Percentiles rank a stretch among this genome's conserved stretches.
phyloP scores from a whole-genome alignment of 2,888 invertebrate genomes.

The Monochamus alternatus region DNA sequence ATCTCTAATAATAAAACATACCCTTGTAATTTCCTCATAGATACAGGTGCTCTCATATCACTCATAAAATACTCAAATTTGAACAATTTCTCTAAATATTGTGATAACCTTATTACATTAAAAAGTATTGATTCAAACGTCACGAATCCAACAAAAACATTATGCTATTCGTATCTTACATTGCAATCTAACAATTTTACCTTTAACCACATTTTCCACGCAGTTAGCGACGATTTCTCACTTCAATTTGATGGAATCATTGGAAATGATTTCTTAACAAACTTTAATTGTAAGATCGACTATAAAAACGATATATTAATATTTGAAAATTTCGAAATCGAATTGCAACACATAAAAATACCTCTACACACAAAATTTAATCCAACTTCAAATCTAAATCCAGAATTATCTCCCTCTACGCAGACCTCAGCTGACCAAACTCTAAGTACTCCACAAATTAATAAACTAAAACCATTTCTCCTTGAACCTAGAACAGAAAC shows the following conservation, averaged over 20 bases:
- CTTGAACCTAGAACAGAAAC: conserved; percentile 49
- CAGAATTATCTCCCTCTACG: background rate
- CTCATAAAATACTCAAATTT: conserved; percentile 2
- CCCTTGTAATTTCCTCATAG: conserved; percentile 8
- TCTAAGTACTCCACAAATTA: too few species aligned
- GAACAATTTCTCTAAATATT: background rate
- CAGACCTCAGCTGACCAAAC: conserved; percentile 2
- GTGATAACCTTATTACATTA: conserved; percentile 12
- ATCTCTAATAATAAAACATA: background rate
- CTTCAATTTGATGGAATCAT: conserved; percentile 13
- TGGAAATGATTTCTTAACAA: conserved; percentile 35
- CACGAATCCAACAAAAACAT: conserved; percentile 4
- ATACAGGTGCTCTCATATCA: conserved; percentile 17
- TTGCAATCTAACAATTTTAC: background rate
- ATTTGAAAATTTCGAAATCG: conserved; percentile 22
- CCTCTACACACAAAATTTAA: conserved; percentile 17
- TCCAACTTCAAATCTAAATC: conserved; percentile 13
- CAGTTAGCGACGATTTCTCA: conserved; percentile 26
- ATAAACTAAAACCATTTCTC: conserved; percentile 24
- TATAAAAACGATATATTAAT: conserved; percentile 28
- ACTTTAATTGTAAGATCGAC: conserved; percentile 31
- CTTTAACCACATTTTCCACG: conserved; percentile 24
- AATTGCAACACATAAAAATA: conserved; percentile 21
- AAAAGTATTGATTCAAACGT: conserved; percentile 21
- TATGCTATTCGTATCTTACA: conserved; percentile 11